Base-by-base conservation (phyloP, 2,797 vertebrate species). In the Clarias laeviceps region DNA sequence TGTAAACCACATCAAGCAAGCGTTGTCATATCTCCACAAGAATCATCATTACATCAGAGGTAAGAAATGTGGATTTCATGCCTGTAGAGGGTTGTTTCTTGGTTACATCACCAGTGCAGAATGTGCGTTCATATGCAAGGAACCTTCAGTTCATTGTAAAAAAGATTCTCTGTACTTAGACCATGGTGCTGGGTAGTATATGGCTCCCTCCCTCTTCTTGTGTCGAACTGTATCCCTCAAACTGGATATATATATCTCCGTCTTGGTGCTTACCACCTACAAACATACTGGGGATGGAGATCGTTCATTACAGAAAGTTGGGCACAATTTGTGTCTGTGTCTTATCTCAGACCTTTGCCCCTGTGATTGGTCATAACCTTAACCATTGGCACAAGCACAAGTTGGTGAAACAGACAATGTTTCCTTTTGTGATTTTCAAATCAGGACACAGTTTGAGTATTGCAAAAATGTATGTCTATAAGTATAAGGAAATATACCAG, bases 301-400 rank as follows among this genome's bases (percentile, higher is more conserved):
- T 99, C 57, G 97, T 97, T 91, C 93, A 97, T 90, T 94, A 95
- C 0, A 96, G 96, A 0, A 97, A 99, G 92, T 99, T 98, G 98
- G 98, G 98, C 87, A 98, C 97, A 90, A 94, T 99, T 93, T 99
- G 98, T 0, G 98, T 99, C 0, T 97, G 99, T 0, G 98, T 99
- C 95, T 99, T 99, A 94, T 96, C 97, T 0, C 93, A 98, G 89
- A 72, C 94, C 27, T 98, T 97, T 0, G 98, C 98, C 0, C 94
- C 98, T 0, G 95, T 99, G 77, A 95, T 99, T 65, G 99, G 97
- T 50, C 45, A 50, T 50, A 50, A 50, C 8, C 40, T 9, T 6
- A 5, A 4, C 37, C 5, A 50, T 50, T 50, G 45, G 45, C 45
- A 50, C 45, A 50, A 50, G 45, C 45, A 50, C 45, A 50, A 50